Evolutionary conservation across 2,888 invertebrate species (phyloP), one percentile per base, ranked within the genome.

Genomic region (Sussaba pulchella): DNA sequence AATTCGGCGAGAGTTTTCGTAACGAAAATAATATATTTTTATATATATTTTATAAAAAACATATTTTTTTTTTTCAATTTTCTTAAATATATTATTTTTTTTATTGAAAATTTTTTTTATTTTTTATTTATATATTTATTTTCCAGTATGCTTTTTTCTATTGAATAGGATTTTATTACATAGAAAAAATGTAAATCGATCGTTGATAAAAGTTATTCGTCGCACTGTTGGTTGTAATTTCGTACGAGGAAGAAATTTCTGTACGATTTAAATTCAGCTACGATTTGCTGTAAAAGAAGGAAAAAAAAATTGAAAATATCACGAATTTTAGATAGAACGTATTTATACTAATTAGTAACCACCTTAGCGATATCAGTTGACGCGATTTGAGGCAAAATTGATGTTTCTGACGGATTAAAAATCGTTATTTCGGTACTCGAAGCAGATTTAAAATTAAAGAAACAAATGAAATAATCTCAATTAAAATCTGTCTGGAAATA

Each of bases 291-390:
- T 31, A 6, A 31, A 31, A 31, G 6, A 31, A 31, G 6, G 6
- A 70, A 39, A 9, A 21, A 54, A 41, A 45, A 24, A 59, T 43
- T 63, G 31, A 59, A 66, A 47, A 74, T 57, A 61, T 72, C 71
- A 50, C 12, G 31, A 6, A 67, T 50, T 12, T 74, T 21, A 76
- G 52, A 36, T 21, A 66, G 50, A 76, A 70, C 36, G 66, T 63
- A 54, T 78, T 82, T 69, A 70, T 76, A 82, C 82, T 82, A 78
- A 82, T 76, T 73, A 64, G 70, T 78, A 83, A 84, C 86, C 85
- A 86, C 85, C 86, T 86, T 87, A 86, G 87, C 85, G 86, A 84
- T 86, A 85, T 72, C 74, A 67, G 78, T 63, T 75, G 59, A 82
- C 77, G 74, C 73, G 82, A 78, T 69, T 52, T 78, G 63, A 76